phyloP scores from a whole-genome alignment of 2,113 vertebrate species.

The Pyxicephalus adspersus region DNA sequence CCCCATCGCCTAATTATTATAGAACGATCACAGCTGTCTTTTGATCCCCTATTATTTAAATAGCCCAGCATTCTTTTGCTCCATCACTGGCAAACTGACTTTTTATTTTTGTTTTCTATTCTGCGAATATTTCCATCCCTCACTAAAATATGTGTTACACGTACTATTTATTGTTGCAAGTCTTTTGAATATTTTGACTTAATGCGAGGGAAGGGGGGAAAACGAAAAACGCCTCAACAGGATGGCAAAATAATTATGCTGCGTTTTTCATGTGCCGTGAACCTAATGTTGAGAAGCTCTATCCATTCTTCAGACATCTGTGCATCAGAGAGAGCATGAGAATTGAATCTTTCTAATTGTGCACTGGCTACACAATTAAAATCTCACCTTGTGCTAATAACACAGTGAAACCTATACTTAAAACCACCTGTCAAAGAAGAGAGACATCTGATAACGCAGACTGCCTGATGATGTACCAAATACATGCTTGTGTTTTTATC shows the following conservation, averaged over 20 bases:
- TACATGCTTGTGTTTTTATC: constrained; percentile 52
- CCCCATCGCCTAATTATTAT: neutral
- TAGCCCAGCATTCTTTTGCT: constrained; percentile 1
- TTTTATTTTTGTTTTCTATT: neutral
- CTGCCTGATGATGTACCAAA: constrained; percentile 49
- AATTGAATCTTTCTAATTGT: constrained; percentile 58
- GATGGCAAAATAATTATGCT: constrained; percentile 56
- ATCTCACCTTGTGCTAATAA: constrained; percentile 58
- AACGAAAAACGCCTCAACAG: constrained; percentile 53
- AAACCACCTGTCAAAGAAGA: constrained; percentile 57
- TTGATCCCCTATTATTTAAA: constrained; percentile 21
- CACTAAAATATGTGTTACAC: constrained; percentile 54
- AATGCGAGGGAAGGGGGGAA: constrained; percentile 22
- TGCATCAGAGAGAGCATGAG: constrained; percentile 57
- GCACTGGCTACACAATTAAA: constrained; percentile 58
- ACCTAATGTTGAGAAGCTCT: constrained; percentile 50
- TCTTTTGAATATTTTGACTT: constrained; percentile 57
- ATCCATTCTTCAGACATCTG: constrained; percentile 57
- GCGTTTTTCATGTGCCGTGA: constrained; percentile 53
- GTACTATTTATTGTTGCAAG: constrained; percentile 56
- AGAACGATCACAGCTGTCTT: neutral
- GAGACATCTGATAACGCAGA: constrained; percentile 57
- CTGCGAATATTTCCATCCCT: constrained; percentile 34
- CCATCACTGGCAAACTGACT: constrained; percentile 17
- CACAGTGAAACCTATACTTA: constrained; percentile 56